These are phyloP conservation scores for Lottia gigantea DNA, from an alignment of 2,888 invertebrate species.

Conservation along the genomic window DNA sequence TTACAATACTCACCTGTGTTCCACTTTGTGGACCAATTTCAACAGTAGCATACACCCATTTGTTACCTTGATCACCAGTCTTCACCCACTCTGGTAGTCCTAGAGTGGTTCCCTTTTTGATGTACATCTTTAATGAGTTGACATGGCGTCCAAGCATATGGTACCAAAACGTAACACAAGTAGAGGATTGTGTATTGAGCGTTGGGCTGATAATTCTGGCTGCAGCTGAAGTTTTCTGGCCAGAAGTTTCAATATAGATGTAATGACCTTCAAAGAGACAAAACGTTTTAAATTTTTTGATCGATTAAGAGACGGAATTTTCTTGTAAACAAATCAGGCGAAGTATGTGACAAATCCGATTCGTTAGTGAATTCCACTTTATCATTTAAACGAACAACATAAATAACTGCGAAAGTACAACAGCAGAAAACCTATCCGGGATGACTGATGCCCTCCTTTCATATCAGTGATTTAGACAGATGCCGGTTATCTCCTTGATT, in stretches of 20 bases:
- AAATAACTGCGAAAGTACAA: too few relatives aligned
- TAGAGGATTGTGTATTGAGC: conserved; percentile 32
- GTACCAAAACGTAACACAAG: conserved; percentile 64
- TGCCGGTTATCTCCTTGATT: too few relatives aligned
- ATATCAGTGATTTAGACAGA: too few relatives aligned
- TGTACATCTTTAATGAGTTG: conserved; percentile 50
- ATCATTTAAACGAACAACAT: too few relatives aligned
- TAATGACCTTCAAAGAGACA: conserved; percentile 50
- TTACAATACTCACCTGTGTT: not conserved
- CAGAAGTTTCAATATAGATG: conserved; percentile 57
- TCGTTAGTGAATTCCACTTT: too few relatives aligned
- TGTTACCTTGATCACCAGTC: conserved; percentile 40
- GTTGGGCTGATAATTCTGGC: conserved; percentile 50
- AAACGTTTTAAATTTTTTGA: too few relatives aligned
- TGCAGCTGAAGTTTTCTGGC: conserved; percentile 37
- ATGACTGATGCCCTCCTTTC: too few relatives aligned
- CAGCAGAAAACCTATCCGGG: too few relatives aligned
- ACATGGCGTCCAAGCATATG: conserved; percentile 64
- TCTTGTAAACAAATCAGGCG: too few relatives aligned
- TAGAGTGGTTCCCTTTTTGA: conserved; percentile 26
- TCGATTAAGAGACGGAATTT: too few relatives aligned
- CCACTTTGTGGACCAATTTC: conserved; percentile 32
- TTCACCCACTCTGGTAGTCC: conserved; percentile 32
- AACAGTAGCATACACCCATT: conserved; percentile 37
- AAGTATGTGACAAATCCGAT: too few relatives aligned